Base-by-base conservation (phyloP, 1,140 invertebrate genomes). In the Stegodyphus mimosarum region DNA sequence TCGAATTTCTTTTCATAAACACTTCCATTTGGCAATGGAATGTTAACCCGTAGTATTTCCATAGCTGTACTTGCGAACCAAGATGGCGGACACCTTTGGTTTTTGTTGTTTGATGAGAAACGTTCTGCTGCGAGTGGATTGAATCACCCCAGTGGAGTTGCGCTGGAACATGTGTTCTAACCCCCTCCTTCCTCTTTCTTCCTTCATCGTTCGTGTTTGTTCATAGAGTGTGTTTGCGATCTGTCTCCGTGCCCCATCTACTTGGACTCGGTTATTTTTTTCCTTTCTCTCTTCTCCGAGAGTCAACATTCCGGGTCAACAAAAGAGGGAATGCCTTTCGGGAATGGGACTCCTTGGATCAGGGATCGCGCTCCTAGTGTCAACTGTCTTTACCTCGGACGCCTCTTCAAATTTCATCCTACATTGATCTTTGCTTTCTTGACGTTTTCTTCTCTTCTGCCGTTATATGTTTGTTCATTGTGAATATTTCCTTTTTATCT, bases 171-270 rank as follows among this genome's bases (percentile, higher is more conserved):
- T 33, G 33, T 33, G 33, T 33, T 33, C 33, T 33, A 64, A n/a
- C 60, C 48, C 55, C 71, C 75, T 33, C 73, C 63, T 11, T 51
- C 71, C 75, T 33, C 73, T 75, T 11, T 51, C 33, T 7, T 9
- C 13, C 9, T 49, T 17, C 53, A 13, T 80, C 74, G 33, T 33
- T 33, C 33, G 33, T 33, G 71, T 83, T 83, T 83, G 80, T 74
- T 74, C 80, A 71, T 72, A 13, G 80, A 83, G 71, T 74, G 80
- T 83, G 71, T 83, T 83, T 83, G 80, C 80, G 55, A 83, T 83
- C 80, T 67, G 80, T 83, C 80, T 74, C 74, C 74, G 73, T 55
- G 51, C 53, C 76, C 33, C 11, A 55, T 33, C 52, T 74, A 55
- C 60, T 33, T 73, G 7, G 50, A 67, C 48, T 10, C 48, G 53